phyloP scores from a whole-genome alignment of 2,888 invertebrate species.

The Pseudolycoriella hygida region DNA sequence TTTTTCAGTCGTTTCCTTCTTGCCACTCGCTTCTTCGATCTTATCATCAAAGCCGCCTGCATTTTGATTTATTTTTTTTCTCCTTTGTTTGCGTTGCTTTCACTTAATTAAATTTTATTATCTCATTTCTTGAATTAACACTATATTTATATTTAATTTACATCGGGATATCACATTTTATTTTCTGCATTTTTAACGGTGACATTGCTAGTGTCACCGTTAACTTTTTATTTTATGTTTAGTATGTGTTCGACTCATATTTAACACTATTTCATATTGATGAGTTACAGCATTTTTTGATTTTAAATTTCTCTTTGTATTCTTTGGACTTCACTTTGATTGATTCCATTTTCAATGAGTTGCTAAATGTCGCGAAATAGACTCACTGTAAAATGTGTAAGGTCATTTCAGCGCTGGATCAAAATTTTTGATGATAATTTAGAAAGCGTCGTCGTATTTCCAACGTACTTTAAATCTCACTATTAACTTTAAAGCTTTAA shows the following conservation, averaged over 20 bases:
- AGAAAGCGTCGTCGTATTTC: too few species aligned
- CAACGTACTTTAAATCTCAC: too few species aligned
- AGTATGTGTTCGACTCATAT: background rate
- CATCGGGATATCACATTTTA: background rate
- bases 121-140: background rate
- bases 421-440: too few species aligned
- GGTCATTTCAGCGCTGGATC: too few species aligned
- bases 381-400: too few species aligned
- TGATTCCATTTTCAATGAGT: too few species aligned
- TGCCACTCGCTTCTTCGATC: constrained; percentile 69
- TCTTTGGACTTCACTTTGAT: too few species aligned
- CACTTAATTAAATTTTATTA: background rate
- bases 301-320: too few species aligned
- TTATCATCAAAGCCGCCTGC: constrained; percentile 87
- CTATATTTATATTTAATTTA: background rate
- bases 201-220: constrained; percentile 1
- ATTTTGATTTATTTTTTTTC: constrained; percentile 34
- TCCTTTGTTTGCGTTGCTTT: background rate
- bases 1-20: constrained; percentile 59
- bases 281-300: too few species aligned
- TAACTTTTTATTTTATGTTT: background rate
- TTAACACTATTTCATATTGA: background rate
- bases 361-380: too few species aligned
- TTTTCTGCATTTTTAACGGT: background rate
- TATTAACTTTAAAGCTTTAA: too few species aligned